A percentile compares a stretch with the other conserved stretches of the same genome.
Conservation (phyloP, 2,797 vertebrate species). For the Acomys russatus region DNA sequence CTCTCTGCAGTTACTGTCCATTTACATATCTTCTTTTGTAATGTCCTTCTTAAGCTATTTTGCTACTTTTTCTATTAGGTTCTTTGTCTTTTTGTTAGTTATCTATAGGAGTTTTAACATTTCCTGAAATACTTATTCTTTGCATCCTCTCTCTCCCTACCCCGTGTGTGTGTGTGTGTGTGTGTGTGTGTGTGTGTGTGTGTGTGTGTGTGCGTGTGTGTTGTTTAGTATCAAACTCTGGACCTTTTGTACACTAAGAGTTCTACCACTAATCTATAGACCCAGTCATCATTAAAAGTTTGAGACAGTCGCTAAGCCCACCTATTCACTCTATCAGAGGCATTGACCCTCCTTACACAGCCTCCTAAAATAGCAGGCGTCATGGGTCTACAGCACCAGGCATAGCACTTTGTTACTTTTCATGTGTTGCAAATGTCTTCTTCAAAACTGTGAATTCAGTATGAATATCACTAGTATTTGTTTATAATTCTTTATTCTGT, state of each 20-base stretch:
- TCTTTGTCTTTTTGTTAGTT: slow-evolving; percentile 46
- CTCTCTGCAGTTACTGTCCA: neutral
- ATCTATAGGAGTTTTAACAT: neutral
- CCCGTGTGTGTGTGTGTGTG: neutral
- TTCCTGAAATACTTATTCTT: neutral
- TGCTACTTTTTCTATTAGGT: slow-evolving; percentile 6
- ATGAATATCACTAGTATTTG: slow-evolving; percentile 51
- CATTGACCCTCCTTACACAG: neutral
- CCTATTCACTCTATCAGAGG: neutral
- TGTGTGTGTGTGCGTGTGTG: neutral
- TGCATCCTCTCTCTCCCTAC: neutral
- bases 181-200: neutral
- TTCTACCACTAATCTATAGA: neutral
- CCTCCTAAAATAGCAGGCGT: neutral
- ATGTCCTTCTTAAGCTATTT: neutral
- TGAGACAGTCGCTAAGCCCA: neutral
- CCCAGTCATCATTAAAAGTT: neutral
- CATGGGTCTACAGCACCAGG: neutral
- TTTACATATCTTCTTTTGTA: neutral
- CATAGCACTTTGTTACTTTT: neutral
- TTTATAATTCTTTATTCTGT: slow-evolving; percentile 39
- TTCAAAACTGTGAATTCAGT: slow-evolving; percentile 38
- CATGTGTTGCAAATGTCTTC: neutral
- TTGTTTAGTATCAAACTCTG: neutral
- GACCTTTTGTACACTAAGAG: neutral